Evolutionary conservation across 2,797 vertebrate genomes (phyloP), one percentile per base, ranked within the genome.

Genomic region (Dallia pectoralis): DNA sequence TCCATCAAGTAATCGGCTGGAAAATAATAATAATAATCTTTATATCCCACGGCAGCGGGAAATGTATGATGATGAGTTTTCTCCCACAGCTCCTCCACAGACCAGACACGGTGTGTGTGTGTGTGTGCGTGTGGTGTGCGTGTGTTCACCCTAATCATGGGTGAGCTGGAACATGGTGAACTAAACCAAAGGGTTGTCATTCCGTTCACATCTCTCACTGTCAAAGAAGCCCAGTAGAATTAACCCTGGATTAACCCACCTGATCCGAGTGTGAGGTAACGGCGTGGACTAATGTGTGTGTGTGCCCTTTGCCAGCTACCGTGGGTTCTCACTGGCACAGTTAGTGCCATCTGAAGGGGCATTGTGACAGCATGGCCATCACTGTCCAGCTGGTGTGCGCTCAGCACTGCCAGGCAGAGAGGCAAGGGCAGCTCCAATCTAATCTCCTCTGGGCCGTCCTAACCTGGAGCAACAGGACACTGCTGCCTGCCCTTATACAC

Each of bases 171-270:
- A 33, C 18, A 19, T 69, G 48, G 29, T 29, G 30, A 56, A 56
- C 16, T 36, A 25, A 56, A 22, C 53, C 53, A 56, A 56, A 56
- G 53, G 53, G n/a, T 22, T 56, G 88, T 85, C 85, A 81, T 81
- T 84, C 82, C 84, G 84, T 84, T 86, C 81, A 40, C 75, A 70
- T 85, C 79, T 82, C 77, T 75, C 74, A 74, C 86, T 56, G 80
- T 83, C 81, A 85, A 73, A 78, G 79, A 73, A 83, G 8, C 86
- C 84, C 89, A 86, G 87, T 77, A 84, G 81, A 92, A 91, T 91
- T 89, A 90, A 91, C 89, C 86, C 89, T 81, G 82, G 88, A 89
- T 93, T 89, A 91, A 91, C 88, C 89, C 87, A 74, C 81, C 82
- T 80, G 84, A 85, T 85, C 85, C 25, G 64, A 82, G 88, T 86